Evolutionary conservation across 2,888 invertebrate genomes (phyloP).

Genomic region (Gymnoscelis rufifasciata): DNA sequence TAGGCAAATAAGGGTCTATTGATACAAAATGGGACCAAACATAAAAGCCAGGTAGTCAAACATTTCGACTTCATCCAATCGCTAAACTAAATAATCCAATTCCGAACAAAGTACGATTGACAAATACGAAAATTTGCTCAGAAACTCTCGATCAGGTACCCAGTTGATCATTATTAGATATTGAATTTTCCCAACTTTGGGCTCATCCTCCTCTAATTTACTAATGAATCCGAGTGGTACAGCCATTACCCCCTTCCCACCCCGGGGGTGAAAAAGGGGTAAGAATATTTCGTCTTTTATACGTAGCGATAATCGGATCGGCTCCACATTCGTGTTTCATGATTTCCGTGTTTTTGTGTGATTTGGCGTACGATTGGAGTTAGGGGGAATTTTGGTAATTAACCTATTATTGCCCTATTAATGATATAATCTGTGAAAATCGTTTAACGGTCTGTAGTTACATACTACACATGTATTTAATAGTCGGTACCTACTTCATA

Average conservation of each 20-base stretch:
- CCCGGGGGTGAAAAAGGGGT: constrained; percentile 57
- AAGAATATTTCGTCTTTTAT: constrained; percentile 77
- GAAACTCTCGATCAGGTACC: constrained; percentile 35
- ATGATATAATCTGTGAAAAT: constrained; percentile 14
- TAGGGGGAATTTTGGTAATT: constrained; percentile 14
- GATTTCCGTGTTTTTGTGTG: constrained; percentile 24
- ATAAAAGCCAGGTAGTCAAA: constrained; percentile 38
- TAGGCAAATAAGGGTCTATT: constrained; percentile 25
- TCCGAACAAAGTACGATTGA: constrained; percentile 68
- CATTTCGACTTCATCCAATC: constrained; percentile 64
- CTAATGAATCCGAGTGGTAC: constrained; percentile 79
- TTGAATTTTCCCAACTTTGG: constrained; percentile 80
- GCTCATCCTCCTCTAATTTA: constrained; percentile 80
- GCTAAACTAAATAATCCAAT: constrained; percentile 76
- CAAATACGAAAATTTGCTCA: constrained; percentile 57
- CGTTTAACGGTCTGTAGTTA: constrained; percentile 2
- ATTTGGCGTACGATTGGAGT: constrained; percentile 14
- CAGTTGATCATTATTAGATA: constrained; percentile 76
- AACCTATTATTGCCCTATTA: constrained; percentile 21
- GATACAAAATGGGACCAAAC: constrained; percentile 24
- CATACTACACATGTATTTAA: constrained; percentile 2
- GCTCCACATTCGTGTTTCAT: constrained; percentile 68
- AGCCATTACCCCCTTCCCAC: constrained; percentile 62
- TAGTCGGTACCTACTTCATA: neutral
- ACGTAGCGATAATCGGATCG: constrained; percentile 77